Evolutionary conservation across 2,797 vertebrate genomes (phyloP).

Genomic region (Acanthis flammea): DNA sequence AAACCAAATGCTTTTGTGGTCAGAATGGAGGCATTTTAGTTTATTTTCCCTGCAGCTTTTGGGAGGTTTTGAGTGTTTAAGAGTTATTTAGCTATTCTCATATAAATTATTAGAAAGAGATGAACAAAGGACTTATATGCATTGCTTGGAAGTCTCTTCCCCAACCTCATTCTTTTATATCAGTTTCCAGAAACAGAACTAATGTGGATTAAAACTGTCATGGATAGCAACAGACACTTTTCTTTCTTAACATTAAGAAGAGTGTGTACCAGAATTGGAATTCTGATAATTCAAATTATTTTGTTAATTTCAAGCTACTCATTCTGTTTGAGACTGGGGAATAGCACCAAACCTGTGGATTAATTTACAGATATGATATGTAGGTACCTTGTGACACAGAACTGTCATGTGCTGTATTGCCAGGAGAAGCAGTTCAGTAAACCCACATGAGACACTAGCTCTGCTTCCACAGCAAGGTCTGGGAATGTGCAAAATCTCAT

Average conservation of each 20-base stretch:
- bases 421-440: not conserved
- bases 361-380: accelerated
- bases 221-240: not conserved
- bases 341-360: not conserved
- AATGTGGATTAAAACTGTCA: not conserved
- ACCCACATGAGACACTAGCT: not conserved
- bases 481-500: not conserved
- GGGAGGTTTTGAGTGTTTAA: not conserved
- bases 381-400: not conserved
- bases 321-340: not conserved
- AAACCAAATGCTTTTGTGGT: not conserved
- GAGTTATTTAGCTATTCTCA: not conserved
- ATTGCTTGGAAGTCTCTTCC: not conserved
- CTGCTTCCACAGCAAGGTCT: not conserved
- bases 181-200: not conserved
- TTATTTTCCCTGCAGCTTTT: not conserved
- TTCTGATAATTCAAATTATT: not conserved
- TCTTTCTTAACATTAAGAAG: not conserved
- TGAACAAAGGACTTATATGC: not conserved
- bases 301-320: not conserved
- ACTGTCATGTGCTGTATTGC: not conserved
- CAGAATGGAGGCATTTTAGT: not conserved
- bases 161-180: not conserved
- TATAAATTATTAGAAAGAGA: not conserved
- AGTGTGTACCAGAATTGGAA: not conserved